phyloP scores from a whole-genome alignment of 2,113 vertebrate species.

The Otolemur garnettii region DNA sequence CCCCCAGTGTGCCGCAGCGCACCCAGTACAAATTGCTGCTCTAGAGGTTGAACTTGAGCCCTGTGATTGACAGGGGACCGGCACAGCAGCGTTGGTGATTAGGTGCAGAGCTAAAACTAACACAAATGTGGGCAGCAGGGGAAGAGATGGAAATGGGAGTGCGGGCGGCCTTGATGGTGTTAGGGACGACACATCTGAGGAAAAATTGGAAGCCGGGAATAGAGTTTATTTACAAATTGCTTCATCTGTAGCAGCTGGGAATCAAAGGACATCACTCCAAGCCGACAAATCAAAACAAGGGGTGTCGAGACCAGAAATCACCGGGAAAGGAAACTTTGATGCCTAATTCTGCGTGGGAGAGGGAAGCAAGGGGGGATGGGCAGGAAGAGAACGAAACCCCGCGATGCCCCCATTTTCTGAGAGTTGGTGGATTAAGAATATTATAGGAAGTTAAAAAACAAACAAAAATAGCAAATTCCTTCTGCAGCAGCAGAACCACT shows the following conservation, averaged over 20 bases:
- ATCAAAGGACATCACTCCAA: background rate
- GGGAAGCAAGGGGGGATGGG: background rate
- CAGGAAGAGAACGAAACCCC: too few species aligned
- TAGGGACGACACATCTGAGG: accelerated
- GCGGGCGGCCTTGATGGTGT: accelerated
- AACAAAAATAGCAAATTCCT: background rate
- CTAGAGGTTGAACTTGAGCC: background rate
- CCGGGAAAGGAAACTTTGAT: background rate
- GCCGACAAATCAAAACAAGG: background rate
- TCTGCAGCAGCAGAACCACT: background rate
- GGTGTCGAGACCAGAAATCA: background rate
- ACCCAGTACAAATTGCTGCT: too few species aligned
- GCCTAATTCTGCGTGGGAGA: background rate
- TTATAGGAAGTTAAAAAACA: background rate
- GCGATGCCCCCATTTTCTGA: background rate
- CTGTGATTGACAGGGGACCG: background rate
- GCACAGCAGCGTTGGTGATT: accelerated
- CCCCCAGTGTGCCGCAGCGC: too few species aligned
- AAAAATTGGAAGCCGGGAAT: background rate
- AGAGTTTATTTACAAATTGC: background rate
- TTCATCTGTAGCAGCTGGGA: background rate
- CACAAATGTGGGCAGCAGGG: background rate
- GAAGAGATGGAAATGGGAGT: accelerated
- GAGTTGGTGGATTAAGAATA: background rate
- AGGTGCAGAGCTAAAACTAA: accelerated